Conservation (phyloP, 2,113 vertebrate species). For the Chloebia gouldiae region DNA sequence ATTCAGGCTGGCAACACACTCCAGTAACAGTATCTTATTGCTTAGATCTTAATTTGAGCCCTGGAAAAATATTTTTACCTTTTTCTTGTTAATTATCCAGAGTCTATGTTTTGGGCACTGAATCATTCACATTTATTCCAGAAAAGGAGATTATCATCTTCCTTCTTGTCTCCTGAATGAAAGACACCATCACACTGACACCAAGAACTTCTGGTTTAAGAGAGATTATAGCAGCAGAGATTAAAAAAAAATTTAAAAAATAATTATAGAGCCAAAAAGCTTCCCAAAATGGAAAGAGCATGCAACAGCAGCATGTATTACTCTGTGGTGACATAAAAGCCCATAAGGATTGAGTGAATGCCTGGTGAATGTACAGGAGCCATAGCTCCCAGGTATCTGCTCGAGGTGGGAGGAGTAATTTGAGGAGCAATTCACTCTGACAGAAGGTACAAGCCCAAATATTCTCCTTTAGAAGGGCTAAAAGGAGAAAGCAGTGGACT, state of each 20-base stretch:
- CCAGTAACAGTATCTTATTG: neutral
- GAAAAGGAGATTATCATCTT: neutral
- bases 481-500: neutral
- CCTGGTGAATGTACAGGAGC: neutral
- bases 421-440: accelerated
- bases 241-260: neutral
- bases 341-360: neutral
- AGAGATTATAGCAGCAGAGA: neutral
- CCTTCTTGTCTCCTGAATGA: neutral
- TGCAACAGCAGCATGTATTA: neutral
- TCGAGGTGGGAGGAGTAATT: neutral
- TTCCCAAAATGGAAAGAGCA: neutral
- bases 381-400: neutral
- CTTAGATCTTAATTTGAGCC: neutral
- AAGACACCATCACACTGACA: neutral
- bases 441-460: neutral
- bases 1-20: neutral
- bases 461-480: neutral
- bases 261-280: neutral
- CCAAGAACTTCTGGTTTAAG: neutral
- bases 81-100: neutral
- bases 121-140: neutral
- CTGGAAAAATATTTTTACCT: neutral
- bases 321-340: neutral
- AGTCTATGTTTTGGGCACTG: neutral